Percentiles rank a stretch among this genome's conserved stretches.
These are phyloP conservation scores for Lanistes nyassanus DNA, from an alignment of 1,140 invertebrate genomes.

Conservation along the genomic window DNA sequence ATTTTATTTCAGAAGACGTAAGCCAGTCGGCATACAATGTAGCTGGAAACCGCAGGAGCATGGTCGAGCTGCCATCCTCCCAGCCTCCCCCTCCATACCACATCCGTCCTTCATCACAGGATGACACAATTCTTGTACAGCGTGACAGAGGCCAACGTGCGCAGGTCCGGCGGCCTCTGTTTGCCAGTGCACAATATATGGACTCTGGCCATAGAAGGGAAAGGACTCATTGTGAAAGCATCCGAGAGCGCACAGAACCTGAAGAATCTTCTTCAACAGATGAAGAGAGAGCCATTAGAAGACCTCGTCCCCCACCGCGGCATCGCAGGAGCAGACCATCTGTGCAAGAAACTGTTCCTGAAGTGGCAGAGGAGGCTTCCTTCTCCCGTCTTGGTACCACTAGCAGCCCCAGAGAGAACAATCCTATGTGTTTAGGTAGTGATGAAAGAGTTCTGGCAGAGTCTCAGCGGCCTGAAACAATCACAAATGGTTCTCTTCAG, in stretches of 20 bases:
- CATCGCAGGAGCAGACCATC: too few species aligned
- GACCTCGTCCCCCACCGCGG: slow-evolving; percentile 12
- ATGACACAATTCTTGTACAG: slow-evolving; percentile 12
- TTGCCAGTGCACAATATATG: slow-evolving; percentile 9
- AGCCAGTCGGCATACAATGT: slow-evolving; percentile 33
- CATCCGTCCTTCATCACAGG: slow-evolving; percentile 22
- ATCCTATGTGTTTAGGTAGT: neutral
- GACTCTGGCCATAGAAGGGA: slow-evolving; percentile 29
- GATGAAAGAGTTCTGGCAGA: neutral
- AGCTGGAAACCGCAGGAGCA: slow-evolving; percentile 29
- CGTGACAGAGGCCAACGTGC: neutral
- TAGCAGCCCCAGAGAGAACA: neutral
- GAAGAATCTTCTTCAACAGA: slow-evolving; percentile 33
- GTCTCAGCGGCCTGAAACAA: slow-evolving; percentile 16
- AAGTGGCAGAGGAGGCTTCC: too few species aligned
- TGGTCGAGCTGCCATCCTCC: slow-evolving; percentile 25
- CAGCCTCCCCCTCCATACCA: slow-evolving; percentile 33
- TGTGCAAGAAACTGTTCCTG: too few species aligned
- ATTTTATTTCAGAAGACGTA: slow-evolving; percentile 8
- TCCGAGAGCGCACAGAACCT: slow-evolving; percentile 36
- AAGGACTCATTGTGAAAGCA: slow-evolving; percentile 34
- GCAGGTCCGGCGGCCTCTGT: neutral
- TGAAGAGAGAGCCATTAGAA: neutral
- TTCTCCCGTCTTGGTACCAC: too few species aligned
- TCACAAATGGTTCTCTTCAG: slow-evolving; percentile 23